phyloP scores from a whole-genome alignment of 30 jellyfish, hydroid and myxozoan genomes.

The Nemopilema nomurai region DNA sequence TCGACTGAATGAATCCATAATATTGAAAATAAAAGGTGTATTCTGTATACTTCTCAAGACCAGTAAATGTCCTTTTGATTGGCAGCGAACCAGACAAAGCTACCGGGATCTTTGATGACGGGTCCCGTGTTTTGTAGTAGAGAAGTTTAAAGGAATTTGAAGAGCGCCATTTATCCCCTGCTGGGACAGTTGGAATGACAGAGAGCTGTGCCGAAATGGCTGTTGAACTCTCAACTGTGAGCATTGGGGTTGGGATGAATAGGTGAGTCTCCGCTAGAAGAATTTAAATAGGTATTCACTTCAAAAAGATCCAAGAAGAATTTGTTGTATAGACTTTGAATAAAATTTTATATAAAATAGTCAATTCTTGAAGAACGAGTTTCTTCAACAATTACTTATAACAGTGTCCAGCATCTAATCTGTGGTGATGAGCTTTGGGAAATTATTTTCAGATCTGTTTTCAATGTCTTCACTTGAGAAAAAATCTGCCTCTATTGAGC shows the following conservation, averaged over 20 bases:
- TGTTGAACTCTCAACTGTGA: neutral
- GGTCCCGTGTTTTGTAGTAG: neutral
- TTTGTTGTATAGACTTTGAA: too few species aligned
- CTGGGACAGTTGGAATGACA: neutral
- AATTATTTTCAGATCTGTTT: too few species aligned
- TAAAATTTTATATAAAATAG: too few species aligned
- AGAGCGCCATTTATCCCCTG: neutral
- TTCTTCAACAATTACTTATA: too few species aligned
- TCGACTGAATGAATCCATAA: slow-evolving; percentile 25
- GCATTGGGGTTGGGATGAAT: neutral
- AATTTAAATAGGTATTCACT: too few species aligned
- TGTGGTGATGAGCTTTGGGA: too few species aligned
- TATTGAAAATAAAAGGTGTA: slow-evolving; percentile 36
- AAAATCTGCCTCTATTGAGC: too few species aligned
- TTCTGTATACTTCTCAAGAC: slow-evolving; percentile 27
- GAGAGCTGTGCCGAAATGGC: neutral
- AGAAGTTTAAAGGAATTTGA: neutral
- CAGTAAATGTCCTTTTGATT: neutral
- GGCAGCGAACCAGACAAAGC: slow-evolving; percentile 45
- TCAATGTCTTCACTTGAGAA: too few species aligned
- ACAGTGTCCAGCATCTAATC: too few species aligned
- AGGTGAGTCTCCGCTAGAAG: neutral
- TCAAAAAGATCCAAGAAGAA: neutral
- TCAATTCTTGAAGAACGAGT: too few species aligned
- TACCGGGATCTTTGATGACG: neutral